Evolutionary conservation across 2,888 invertebrate genomes (phyloP), one percentile per base, ranked within the genome.

Genomic region (Ecdyonurus torrentis): DNA sequence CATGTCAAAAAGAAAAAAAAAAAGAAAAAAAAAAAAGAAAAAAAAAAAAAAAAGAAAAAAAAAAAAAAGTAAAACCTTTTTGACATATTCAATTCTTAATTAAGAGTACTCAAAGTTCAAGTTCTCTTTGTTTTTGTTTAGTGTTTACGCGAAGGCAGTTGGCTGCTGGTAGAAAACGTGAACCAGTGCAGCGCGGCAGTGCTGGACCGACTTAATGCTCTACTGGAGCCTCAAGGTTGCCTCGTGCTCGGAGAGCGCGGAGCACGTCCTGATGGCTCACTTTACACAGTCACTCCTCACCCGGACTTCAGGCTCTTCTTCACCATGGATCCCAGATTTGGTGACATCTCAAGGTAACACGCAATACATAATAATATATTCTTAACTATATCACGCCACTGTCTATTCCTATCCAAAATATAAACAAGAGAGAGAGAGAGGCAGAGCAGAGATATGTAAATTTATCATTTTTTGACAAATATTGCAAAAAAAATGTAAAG

Each of bases 131-230:
- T 65, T 66, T 66, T 66, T 66, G 74, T 75, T 58, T 69, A 84
- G 80, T 88, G 91, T 64, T 76, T 94, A 67, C 82, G 83, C 69
- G 83, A 85, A 70, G 94, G 94, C 0, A 82, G 86, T 37, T 94
- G 92, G 86, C 77, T 95, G 52, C 77, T 92, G 60, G 77, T 94
- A 64, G 93, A 94, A 74, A 94, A 96, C 74, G 96, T 94, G 1
- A 97, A 98, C 77, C 82, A 96, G 63, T 96, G 96, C 73, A 93
- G 95, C 67, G 86, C 98, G 1, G 97, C 99, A 7, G 95, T 99
- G 10, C 77, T 99, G 69, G 99, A 99, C 75, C 84, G 99, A 67
- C 78, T 99, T 19, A 99, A 99, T 78, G 91, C 90, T 1, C 81
- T 99, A 7, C 80, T 99, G 69, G 99, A 99, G 77, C 91, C 93